Conservation (phyloP, 1,140 invertebrate genomes). For the Choristoneura fumiferana region DNA sequence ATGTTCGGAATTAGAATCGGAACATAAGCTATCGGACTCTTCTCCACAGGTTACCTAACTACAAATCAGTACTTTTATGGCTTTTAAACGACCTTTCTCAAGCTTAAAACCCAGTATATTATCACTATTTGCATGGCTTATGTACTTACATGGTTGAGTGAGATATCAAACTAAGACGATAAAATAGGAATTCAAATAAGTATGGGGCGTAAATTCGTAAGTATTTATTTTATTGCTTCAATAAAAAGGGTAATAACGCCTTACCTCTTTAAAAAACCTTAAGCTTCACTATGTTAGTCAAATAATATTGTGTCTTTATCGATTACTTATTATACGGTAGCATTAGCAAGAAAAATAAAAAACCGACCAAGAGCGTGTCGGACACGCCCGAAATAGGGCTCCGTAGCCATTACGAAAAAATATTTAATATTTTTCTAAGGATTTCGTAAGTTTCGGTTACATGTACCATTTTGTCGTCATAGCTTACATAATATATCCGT, state of each 20-base stretch:
- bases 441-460: too few relatives aligned
- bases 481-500: too few relatives aligned
- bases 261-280: background rate
- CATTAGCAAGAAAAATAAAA: too few relatives aligned
- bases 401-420: too few relatives aligned
- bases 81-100: background rate
- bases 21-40: background rate
- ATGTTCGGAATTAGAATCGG: background rate
- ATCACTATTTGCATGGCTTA: background rate
- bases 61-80: background rate
- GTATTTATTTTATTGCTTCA: slow-evolving; percentile 2
- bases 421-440: too few relatives aligned
- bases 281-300: background rate
- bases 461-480: too few relatives aligned
- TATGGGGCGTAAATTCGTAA: background rate
- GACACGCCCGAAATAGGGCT: too few relatives aligned
- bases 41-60: background rate
- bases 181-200: background rate
- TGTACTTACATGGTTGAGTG: background rate
- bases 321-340: too few relatives aligned
- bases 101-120: background rate
- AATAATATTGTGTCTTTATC: background rate
- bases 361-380: too few relatives aligned
- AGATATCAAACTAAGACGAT: background rate
- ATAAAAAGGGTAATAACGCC: too few relatives aligned